These are phyloP conservation scores for Ctenodactylus gundi DNA, from an alignment of 2,113 vertebrate genomes.

Conservation along the genomic window DNA sequence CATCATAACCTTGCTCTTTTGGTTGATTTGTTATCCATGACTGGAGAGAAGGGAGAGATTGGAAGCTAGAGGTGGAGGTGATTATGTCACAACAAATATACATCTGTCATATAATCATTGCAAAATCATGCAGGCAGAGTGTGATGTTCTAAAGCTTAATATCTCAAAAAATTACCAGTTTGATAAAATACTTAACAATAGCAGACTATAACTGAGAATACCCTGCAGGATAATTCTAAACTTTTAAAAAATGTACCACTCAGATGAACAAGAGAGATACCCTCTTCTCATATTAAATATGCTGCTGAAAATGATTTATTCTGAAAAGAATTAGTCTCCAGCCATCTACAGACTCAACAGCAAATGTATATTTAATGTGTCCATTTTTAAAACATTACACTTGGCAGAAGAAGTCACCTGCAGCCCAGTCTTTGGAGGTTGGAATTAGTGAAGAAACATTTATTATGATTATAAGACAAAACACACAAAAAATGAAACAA, in stretches of 20 bases:
- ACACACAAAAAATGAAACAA: neutral
- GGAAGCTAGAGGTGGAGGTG: neutral
- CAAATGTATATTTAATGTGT: constrained; percentile 65
- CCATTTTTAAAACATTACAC: constrained; percentile 50
- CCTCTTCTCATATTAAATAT: constrained; percentile 50
- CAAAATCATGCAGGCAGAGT: neutral
- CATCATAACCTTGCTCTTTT: neutral
- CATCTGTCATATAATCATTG: neutral
- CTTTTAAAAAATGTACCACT: constrained; percentile 27
- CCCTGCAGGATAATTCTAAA: neutral
- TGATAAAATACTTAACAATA: neutral
- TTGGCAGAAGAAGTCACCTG: constrained; percentile 21
- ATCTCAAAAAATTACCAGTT: neutral
- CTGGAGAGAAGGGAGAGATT: neutral
- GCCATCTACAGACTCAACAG: constrained; percentile 54
- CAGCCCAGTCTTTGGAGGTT: neutral
- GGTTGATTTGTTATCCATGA: neutral
- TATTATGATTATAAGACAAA: neutral
- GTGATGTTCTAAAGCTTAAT: neutral
- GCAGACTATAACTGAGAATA: constrained; percentile 20
- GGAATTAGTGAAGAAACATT: neutral
- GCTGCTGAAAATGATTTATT: constrained; percentile 66
- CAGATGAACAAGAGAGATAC: constrained; percentile 30
- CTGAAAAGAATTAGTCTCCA: constrained; percentile 51
- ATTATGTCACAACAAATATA: neutral